Evolutionary conservation across 2,888 invertebrate genomes (phyloP), one percentile per base, ranked within the genome.

Genomic region (Trichogramma evanescens): DNA sequence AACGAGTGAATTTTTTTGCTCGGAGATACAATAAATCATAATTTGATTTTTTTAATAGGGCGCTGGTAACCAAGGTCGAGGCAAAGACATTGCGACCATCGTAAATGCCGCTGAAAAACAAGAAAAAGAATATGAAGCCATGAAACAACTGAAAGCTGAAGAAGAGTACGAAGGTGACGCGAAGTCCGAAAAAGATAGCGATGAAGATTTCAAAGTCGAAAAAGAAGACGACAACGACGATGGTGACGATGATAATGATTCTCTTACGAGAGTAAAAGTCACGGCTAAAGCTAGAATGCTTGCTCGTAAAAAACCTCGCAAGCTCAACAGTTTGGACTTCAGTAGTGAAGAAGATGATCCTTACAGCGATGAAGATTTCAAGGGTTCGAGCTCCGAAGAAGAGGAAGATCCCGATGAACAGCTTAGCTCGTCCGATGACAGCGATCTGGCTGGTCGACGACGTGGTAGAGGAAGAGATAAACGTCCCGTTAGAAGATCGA

Each of bases 61-160:
- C 40, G 88, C 89, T 0, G 91, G 93, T 1, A 89, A 89, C 76
- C 86, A 89, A 69, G 89, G 89, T 1, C 83, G 92, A 38, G 95
- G 95, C 0, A 95, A 95, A 76, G 94, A 95, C 76, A 94, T 94
- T 69, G 86, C 89, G n/a, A 94, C 92, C 56, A 93, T 94, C 66
- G 88, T 89, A 1, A 78, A 79, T 60, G 89, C 89, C 59, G 89
- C 89, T 66, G 88, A 87, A 55, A 87, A 88, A 68, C 89, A 89
- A 68, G 88, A 88, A 71, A 65, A 63, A 6, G 74, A 74, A 5
- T 66, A 72, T 62, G 74, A 74, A 51, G 71, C 68, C 5, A 51
- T 74, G 10, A 72, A 72, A 26, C 69, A 54, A 10, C 59, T 65
- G 8, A 83, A 84, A 63, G 74, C 80, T 57, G 81, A 82, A 64